These are phyloP conservation scores for Dorcus parallelipipedus DNA, from an alignment of 2,888 invertebrate species.

Conservation along the genomic window DNA sequence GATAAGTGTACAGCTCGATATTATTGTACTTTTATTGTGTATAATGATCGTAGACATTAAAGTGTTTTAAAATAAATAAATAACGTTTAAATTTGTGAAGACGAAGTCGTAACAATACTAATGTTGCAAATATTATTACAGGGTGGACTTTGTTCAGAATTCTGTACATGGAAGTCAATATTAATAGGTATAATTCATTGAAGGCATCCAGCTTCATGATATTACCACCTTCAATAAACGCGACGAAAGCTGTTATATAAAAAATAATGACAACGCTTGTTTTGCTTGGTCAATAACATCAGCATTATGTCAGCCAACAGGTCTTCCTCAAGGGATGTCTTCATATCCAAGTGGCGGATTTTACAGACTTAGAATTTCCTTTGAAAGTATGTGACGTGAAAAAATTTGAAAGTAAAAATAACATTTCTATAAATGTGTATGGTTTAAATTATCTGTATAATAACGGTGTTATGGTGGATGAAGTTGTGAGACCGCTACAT, in stretches of 20 bases:
- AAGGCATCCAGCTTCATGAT: not conserved
- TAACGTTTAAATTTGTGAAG: too few relatives aligned
- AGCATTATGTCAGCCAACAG: not conserved
- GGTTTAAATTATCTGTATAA: too few relatives aligned
- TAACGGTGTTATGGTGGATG: too few relatives aligned
- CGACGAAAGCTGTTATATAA: not conserved
- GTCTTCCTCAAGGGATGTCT: not conserved
- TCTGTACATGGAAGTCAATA: not conserved
- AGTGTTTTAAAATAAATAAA: not conserved
- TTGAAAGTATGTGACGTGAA: not conserved
- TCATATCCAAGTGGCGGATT: not conserved
- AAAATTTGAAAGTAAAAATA: not conserved
- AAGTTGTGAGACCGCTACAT: too few relatives aligned
- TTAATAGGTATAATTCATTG: too few relatives aligned
- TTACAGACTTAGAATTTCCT: not conserved
- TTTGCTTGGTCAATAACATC: not conserved
- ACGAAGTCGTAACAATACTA: too few relatives aligned
- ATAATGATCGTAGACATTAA: too few relatives aligned
- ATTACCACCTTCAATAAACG: not conserved
- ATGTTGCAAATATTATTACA: not conserved
- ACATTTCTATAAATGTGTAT: not conserved
- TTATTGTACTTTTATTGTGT: too few relatives aligned
- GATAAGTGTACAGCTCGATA: too few relatives aligned
- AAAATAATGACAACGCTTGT: not conserved
- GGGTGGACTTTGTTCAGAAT: not conserved